Conservation (phyloP, 2,797 vertebrate genomes). For the Antrozous pallidus region DNA sequence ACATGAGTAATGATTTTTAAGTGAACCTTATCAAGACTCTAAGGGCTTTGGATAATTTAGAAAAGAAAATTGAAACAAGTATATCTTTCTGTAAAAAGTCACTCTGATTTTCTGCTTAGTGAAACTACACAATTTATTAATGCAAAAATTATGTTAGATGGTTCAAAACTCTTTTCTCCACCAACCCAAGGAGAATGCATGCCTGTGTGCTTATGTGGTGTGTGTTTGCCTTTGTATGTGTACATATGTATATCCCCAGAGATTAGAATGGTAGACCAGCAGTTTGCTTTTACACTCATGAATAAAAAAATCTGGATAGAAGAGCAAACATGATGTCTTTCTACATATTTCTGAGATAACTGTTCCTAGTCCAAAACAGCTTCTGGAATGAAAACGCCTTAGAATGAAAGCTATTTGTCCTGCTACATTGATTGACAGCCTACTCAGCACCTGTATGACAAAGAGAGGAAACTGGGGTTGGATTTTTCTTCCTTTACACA, state of each 20-base stretch:
- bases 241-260: not conserved
- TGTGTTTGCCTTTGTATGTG: not conserved
- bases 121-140: conserved; percentile 29
- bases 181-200: not conserved
- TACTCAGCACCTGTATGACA: not conserved
- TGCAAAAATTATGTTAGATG: conserved; percentile 20
- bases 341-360: conserved; percentile 17
- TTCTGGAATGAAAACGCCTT: conserved; percentile 26
- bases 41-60: conserved; percentile 67
- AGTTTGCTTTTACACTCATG: conserved; percentile 51
- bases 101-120: conserved; percentile 71
- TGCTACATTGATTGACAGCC: not conserved
- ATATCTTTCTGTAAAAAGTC: conserved; percentile 64
- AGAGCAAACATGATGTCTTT: conserved; percentile 20
- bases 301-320: conserved; percentile 64
- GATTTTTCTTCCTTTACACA: not conserved
- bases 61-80: conserved; percentile 66
- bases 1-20: conserved; percentile 71
- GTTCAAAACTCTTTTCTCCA: not conserved
- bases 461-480: not conserved
- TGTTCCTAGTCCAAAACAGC: not conserved
- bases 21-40: conserved; percentile 53
- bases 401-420: conserved; percentile 24
- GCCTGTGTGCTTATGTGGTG: not conserved
- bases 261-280: not conserved